Conservation (phyloP, 2,113 vertebrate species). For the Gadus chalcogrammus region DNA sequence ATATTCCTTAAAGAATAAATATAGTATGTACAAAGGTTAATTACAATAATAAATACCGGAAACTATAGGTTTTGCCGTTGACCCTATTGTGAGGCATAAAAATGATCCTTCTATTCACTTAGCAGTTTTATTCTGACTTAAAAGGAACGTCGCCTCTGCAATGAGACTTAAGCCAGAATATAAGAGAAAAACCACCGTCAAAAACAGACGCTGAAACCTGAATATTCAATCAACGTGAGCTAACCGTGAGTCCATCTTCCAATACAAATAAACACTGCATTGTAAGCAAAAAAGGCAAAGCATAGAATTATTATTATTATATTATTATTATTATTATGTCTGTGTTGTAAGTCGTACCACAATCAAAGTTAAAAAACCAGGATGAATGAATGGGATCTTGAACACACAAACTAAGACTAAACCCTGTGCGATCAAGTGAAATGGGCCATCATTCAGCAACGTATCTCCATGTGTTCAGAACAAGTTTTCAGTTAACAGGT, state of each 20-base stretch:
- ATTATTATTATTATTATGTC: not conserved
- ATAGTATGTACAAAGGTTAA: slow-evolving; percentile 34
- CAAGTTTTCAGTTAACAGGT: too few relatives aligned
- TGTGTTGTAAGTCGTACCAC: not conserved
- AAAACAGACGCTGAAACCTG: too few relatives aligned
- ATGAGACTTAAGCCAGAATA: too few relatives aligned
- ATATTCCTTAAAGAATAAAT: slow-evolving; percentile 35
- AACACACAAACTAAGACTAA: too few relatives aligned
- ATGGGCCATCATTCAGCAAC: not conserved
- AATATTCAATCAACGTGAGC: not conserved
- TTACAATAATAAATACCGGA: slow-evolving; percentile 35
- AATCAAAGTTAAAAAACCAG: not conserved
- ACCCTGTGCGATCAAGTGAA: not conserved
- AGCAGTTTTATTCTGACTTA: not conserved
- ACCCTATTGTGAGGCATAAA: slow-evolving; percentile 26
- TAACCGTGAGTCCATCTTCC: not conserved
- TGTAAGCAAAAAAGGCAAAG: not conserved
- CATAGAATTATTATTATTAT: not conserved
- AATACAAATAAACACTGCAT: not conserved
- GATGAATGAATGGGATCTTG: too few relatives aligned
- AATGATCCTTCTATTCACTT: not conserved
- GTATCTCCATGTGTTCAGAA: not conserved
- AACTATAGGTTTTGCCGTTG: slow-evolving; percentile 37
- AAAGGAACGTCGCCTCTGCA: not conserved
- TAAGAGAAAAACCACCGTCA: too few relatives aligned